Base-by-base conservation (phyloP, 1,140 invertebrate species). In the Rhopalosiphum maidis region DNA sequence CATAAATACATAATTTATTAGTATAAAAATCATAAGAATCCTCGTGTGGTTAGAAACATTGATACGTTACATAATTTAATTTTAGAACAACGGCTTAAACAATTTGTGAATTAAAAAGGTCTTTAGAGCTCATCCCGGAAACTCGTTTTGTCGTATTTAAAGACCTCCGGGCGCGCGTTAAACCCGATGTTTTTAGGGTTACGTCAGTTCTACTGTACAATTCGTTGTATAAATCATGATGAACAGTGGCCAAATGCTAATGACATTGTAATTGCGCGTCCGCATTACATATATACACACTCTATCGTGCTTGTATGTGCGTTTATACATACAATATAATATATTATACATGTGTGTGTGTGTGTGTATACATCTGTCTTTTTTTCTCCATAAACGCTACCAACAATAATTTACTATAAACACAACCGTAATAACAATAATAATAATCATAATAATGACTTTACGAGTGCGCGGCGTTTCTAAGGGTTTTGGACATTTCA, bases 401-500 rank as follows among this genome's bases (percentile, higher is more conserved):
- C 48, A 35, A 91, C 43, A 48, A 91, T 82, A 82, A 91, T 91
- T 91, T 91, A 82, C 90, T 91, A n/a, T 82, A 91, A 91, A 91
- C 43, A 48, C 60, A 35, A 82, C 90, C 4, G 43, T 46, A 60
- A 91, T 77, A 77, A 91, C 21, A 41, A 91, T 91, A 41, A 91
- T 77, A 91, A 91, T 77, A n/a, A 77, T 82, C 30, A n/a, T 48
- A 35, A 37, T 91, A 82, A 91, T 91, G 60, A 30, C 30, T 48
- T 82, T 48, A 48, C 60, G 68, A 91, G 90, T 46, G 9, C 46
- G 55, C 90, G 55, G n/a, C 23, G 88, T 37, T 77, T 68, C 90
- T 51, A 46, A 91, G 90, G 90, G 90, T 91, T 91, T 91, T 91
- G 90, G 41, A 91, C 90, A 91, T 91, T 91, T 82, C 68, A 48